These are phyloP conservation scores for Ferdinandea cuprea DNA, from an alignment of 2,888 invertebrate species.

Conservation along the genomic window DNA sequence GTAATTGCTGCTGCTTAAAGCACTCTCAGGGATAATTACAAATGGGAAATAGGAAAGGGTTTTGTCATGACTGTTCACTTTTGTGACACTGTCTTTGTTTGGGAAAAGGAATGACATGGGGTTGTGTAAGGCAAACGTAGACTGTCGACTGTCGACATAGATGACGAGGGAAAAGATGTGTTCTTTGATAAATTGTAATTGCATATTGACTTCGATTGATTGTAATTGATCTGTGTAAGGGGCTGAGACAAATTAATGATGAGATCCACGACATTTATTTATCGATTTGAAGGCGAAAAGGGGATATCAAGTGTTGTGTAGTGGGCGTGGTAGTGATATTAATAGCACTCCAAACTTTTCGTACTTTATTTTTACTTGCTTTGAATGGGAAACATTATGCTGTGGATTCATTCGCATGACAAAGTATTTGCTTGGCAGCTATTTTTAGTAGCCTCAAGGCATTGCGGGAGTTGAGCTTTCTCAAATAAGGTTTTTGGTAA, in stretches of 20 bases:
- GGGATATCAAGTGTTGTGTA: background rate
- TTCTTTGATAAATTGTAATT: conserved; percentile 56
- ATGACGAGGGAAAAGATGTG: background rate
- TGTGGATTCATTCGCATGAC: too few relatives aligned
- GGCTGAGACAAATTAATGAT: conserved; percentile 1
- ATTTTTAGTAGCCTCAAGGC: too few relatives aligned
- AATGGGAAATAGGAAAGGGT: conserved; percentile 40
- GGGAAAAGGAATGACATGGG: conserved; percentile 27
- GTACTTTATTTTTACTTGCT: too few relatives aligned
- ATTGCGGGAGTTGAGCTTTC: too few relatives aligned
- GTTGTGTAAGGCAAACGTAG: background rate
- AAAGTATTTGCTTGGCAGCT: too few relatives aligned
- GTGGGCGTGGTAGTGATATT: too few relatives aligned
- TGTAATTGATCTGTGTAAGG: conserved; percentile 17
- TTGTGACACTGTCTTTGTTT: conserved; percentile 45
- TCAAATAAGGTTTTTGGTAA: too few relatives aligned
- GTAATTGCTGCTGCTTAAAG: conserved; percentile 62
- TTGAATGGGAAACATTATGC: too few relatives aligned
- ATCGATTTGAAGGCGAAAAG: background rate
- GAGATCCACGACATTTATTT: background rate
- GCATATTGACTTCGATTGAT: conserved; percentile 34
- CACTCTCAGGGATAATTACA: conserved; percentile 62
- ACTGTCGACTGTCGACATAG: background rate
- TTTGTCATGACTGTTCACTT: conserved; percentile 62
- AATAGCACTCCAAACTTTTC: too few relatives aligned